Evolutionary conservation across 2,113 vertebrate species (phyloP).

Genomic region (Macrotus californicus): DNA sequence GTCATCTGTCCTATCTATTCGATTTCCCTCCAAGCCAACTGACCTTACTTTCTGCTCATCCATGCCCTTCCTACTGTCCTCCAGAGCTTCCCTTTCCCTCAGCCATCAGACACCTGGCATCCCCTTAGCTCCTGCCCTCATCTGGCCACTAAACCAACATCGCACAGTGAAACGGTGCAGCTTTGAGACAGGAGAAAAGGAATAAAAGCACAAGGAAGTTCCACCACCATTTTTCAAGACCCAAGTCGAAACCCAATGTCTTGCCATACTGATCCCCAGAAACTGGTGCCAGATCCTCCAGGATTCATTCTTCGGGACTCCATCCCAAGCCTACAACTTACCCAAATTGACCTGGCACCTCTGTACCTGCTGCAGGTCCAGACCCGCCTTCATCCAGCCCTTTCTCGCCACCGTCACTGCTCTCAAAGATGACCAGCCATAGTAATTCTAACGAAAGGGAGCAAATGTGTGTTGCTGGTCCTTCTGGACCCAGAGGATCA

Average conservation of each 20-base stretch:
- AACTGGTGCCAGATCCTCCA: neutral
- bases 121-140: neutral
- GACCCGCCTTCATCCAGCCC: neutral
- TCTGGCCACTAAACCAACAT: neutral
- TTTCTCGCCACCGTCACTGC: neutral
- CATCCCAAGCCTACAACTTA: neutral
- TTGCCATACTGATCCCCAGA: neutral
- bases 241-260: neutral
- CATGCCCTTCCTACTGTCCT: accelerated
- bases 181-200: neutral
- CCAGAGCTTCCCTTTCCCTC: neutral
- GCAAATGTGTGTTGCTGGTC: neutral
- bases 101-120: neutral
- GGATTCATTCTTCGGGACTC: neutral
- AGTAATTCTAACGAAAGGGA: neutral
- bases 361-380: neutral
- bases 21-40: neutral
- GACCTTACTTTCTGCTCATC: neutral
- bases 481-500: neutral
- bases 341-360: neutral
- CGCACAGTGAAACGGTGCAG: neutral
- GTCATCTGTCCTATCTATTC: neutral
- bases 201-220: neutral
- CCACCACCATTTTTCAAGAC: neutral
- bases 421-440: neutral